Conservation (phyloP, 1,140 invertebrate genomes). For the Papilio polyxenes region DNA sequence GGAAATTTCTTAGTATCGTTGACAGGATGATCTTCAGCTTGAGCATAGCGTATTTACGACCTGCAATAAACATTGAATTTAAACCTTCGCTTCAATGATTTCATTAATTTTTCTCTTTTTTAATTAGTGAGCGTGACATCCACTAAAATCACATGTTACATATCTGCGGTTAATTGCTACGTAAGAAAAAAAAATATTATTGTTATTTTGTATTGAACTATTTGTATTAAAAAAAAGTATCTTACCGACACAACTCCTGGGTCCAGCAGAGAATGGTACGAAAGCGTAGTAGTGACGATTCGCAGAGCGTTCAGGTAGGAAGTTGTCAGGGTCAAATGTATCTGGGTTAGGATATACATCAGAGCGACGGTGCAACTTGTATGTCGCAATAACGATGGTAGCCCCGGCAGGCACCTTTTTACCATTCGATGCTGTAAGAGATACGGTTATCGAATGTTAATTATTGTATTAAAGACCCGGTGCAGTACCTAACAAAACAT, state of each 20-base stretch:
- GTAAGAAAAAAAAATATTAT: too few species aligned
- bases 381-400: constrained; percentile 85
- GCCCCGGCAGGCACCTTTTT: constrained; percentile 84
- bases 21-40: constrained; percentile 94
- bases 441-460: constrained; percentile 28
- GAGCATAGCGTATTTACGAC: constrained; percentile 94
- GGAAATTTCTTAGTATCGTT: constrained; percentile 92
- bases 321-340: constrained; percentile 94
- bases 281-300: constrained; percentile 92
- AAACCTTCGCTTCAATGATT: not conserved
- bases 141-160: too few species aligned
- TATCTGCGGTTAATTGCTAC: too few species aligned
- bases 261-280: constrained; percentile 94
- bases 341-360: constrained; percentile 92
- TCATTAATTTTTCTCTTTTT: too few species aligned
- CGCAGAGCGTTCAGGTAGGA: constrained; percentile 90
- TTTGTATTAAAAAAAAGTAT: constrained; percentile 15
- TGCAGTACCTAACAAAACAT: not conserved
- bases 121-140: too few species aligned
- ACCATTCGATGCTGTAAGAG: constrained; percentile 77
- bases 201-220: not conserved
- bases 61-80: constrained; percentile 68
- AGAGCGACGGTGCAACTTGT: constrained; percentile 87
- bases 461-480: not conserved
- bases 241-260: constrained; percentile 90